A percentile compares a stretch with the other conserved stretches of the same genome.
Conservation (phyloP, 2,888 invertebrate species). For the Polydrusus tereticollis region DNA sequence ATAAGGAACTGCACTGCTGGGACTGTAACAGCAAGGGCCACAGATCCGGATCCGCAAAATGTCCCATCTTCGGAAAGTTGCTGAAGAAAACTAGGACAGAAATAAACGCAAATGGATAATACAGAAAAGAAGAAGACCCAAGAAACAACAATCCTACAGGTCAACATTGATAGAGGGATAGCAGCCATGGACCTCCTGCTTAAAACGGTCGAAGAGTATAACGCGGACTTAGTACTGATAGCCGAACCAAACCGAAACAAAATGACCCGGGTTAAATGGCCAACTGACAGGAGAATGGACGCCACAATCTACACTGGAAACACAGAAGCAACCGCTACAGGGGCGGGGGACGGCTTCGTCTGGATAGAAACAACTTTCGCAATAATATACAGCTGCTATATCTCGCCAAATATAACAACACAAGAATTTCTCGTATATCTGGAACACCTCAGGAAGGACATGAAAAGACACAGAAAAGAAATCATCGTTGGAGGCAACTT, state of each 20-base stretch:
- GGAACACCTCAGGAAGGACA: background rate
- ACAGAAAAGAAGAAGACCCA: background rate
- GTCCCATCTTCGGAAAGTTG: slow-evolving; percentile 30
- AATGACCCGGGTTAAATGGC: background rate
- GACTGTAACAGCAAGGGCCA: slow-evolving; percentile 36
- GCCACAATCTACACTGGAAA: no score
- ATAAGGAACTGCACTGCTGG: no score
- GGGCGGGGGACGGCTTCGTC: slow-evolving; percentile 11
- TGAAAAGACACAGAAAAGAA: slow-evolving; percentile 21
- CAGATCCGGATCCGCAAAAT: slow-evolving; percentile 31
- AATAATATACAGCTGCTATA: slow-evolving; percentile 30
- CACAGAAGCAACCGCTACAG: no score
- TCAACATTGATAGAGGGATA: no score
- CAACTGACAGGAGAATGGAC: slow-evolving; percentile 19
- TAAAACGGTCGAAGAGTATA: slow-evolving; percentile 2
- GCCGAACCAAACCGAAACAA: slow-evolving; percentile 37
- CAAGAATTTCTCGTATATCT: background rate
- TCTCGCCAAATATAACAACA: slow-evolving; percentile 11
- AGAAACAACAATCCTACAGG: no score
- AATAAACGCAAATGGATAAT: slow-evolving; percentile 15
- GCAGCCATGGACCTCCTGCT: slow-evolving; percentile 34
- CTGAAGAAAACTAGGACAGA: slow-evolving; percentile 1
- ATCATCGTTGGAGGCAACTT: slow-evolving; percentile 16
- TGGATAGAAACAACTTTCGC: slow-evolving; percentile 23
- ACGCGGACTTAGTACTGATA: slow-evolving; percentile 34